Percentiles rank a stretch among this genome's conserved stretches.
Conservation (phyloP, 1,140 invertebrate genomes). For the Ditylenchus dipsaci region DNA sequence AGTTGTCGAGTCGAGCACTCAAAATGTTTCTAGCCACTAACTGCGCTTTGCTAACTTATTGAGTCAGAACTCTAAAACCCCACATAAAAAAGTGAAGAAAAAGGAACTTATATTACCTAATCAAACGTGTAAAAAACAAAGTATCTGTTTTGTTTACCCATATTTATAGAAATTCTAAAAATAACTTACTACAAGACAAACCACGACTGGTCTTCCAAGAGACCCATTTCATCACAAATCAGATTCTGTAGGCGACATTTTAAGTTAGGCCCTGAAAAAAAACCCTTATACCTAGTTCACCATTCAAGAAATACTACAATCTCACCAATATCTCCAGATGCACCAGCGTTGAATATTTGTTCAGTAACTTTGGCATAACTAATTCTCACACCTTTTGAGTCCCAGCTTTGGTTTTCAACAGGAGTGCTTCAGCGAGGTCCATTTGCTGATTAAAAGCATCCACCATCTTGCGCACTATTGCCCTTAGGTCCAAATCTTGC, state of each 20-base stretch:
- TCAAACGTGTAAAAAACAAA: too few relatives aligned
- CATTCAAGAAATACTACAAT: not conserved
- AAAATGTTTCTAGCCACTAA: too few relatives aligned
- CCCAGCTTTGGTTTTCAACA: not conserved
- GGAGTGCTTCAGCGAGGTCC: not conserved
- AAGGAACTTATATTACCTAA: too few relatives aligned
- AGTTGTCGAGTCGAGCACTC: too few relatives aligned
- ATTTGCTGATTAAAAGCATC: not conserved
- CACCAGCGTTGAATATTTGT: not conserved
- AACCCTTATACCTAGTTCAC: not conserved
- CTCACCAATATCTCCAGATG: not conserved
- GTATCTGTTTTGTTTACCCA: too few relatives aligned
- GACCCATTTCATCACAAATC: not conserved
- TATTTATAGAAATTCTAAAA: too few relatives aligned
- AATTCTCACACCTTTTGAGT: not conserved
- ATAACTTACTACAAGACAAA: conserved; percentile 28
- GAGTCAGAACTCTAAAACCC: too few relatives aligned
- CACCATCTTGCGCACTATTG: not conserved
- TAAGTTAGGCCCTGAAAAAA: not conserved
- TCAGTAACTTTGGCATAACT: not conserved
- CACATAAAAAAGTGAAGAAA: too few relatives aligned
- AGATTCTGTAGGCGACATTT: not conserved
- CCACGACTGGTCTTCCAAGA: conserved; percentile 37
- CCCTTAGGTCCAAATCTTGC: conserved; percentile 5
- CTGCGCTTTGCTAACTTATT: too few relatives aligned